Evolutionary conservation across 2,888 invertebrate genomes (phyloP).

Genomic region (Archips crataeganus): DNA sequence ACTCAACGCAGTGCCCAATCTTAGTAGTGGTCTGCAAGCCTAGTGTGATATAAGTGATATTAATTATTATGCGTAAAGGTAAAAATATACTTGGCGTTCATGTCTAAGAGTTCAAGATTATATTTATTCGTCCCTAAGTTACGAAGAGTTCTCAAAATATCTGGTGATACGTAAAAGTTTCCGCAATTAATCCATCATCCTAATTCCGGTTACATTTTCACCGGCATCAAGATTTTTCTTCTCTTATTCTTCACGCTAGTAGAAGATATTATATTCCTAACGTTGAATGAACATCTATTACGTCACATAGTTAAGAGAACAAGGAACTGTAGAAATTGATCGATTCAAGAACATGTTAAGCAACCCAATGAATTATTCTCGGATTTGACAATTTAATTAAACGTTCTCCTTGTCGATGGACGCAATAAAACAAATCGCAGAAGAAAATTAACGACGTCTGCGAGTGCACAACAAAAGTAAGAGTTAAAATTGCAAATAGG

Average conservation of each 20-base stretch:
- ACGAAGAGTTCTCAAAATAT: too few species aligned
- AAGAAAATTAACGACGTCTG: constrained; percentile 41
- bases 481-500: constrained; percentile 44
- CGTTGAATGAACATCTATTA: too few species aligned
- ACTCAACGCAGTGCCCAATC: too few species aligned
- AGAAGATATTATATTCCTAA: not conserved
- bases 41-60: too few species aligned
- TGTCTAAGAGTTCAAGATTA: too few species aligned
- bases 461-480: constrained; percentile 44
- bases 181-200: not conserved
- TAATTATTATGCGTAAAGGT: too few species aligned
- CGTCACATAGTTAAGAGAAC: not conserved
- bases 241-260: not conserved
- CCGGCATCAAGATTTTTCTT: not conserved
- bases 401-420: constrained; percentile 29
- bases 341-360: not conserved
- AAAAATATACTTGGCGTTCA: too few species aligned
- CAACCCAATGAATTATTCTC: not conserved
- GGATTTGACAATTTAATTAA: constrained; percentile 41
- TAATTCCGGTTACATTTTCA: not conserved
- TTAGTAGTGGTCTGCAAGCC: too few species aligned
- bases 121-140: too few species aligned
- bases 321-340: not conserved
- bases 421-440: constrained; percentile 28
- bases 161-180: too few species aligned